phyloP scores from a whole-genome alignment of 2,888 invertebrate species.

The Podabrus alpinus region DNA sequence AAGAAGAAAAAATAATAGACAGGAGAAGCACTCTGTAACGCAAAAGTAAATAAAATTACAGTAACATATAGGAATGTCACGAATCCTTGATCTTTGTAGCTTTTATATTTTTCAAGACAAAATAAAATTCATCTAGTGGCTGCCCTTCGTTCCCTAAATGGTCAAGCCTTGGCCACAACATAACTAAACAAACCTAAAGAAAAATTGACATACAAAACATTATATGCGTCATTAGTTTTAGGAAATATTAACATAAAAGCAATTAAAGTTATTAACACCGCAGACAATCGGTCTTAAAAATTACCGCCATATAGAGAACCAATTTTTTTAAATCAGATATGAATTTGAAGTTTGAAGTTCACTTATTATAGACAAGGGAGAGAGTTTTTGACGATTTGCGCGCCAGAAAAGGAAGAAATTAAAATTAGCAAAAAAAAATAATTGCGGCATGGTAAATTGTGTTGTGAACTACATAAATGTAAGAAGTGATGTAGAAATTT shows the following conservation, averaged over 20 bases:
- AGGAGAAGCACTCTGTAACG: neutral
- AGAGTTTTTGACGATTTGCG: neutral
- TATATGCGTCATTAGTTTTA: neutral
- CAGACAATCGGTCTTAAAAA: neutral
- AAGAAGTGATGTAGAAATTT: neutral
- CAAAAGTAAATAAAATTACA: neutral
- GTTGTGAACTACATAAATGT: neutral
- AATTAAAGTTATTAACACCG: neutral
- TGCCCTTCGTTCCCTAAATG: conserved; percentile 36
- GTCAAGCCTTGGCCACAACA: conserved; percentile 31
- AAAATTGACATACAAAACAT: conserved; percentile 5
- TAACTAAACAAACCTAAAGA: conserved; percentile 5
- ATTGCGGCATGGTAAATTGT: neutral
- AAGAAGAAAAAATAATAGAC: neutral
- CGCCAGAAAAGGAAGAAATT: too few species aligned
- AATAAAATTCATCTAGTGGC: conserved; percentile 16
- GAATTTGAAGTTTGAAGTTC: neutral
- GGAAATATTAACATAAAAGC: conserved; percentile 1
- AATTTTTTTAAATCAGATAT: neutral
- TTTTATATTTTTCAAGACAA: conserved; percentile 20
- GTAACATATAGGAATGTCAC: neutral
- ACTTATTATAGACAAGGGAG: neutral
- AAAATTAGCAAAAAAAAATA: neutral
- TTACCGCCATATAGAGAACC: neutral
- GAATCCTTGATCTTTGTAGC: conserved; percentile 31